phyloP scores from a whole-genome alignment of 92 coral and sea anemone species.

The Paragorgia papillata region DNA sequence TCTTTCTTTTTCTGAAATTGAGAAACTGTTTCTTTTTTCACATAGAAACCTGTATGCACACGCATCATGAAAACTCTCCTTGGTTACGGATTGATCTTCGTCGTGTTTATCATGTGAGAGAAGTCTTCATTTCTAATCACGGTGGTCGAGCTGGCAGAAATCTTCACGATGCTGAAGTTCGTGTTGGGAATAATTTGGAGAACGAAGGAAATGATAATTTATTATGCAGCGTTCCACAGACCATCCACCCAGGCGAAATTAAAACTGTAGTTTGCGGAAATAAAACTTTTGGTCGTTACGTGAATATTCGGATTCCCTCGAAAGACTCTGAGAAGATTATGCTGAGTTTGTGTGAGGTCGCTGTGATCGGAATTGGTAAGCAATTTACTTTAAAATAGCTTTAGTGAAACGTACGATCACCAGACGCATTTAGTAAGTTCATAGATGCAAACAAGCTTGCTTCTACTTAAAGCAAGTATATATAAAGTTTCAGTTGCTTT shows the following conservation, averaged over 20 bases:
- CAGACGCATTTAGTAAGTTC: no score
- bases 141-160: slow-evolving; percentile 57
- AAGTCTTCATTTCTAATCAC: slow-evolving; percentile 78
- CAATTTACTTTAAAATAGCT: not conserved
- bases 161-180: slow-evolving; percentile 75
- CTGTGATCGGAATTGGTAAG: slow-evolving; percentile 96
- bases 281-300: slow-evolving; percentile 74
- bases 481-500: no score
- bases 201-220: slow-evolving; percentile 70
- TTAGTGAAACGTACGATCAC: no score
- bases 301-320: slow-evolving; percentile 72
- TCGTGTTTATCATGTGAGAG: slow-evolving; percentile 65
- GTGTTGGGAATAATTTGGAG: slow-evolving; percentile 84
- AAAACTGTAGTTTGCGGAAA: slow-evolving; percentile 73
- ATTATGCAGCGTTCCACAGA: slow-evolving; percentile 74
- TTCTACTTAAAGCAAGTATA: no score
- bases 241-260: slow-evolving; percentile 72
- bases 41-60: slow-evolving; percentile 69
- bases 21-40: slow-evolving; percentile 2
- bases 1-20: no score
- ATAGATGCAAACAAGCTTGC: no score
- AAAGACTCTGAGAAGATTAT: slow-evolving; percentile 48
- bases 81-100: slow-evolving; percentile 96
- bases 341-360: slow-evolving; percentile 85
- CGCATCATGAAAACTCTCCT: slow-evolving; percentile 66